Percentiles rank a stretch among this genome's conserved stretches.
These are phyloP conservation scores for Micropoecilia bifurca DNA, from an alignment of 2,797 vertebrate genomes.

Conservation along the genomic window DNA sequence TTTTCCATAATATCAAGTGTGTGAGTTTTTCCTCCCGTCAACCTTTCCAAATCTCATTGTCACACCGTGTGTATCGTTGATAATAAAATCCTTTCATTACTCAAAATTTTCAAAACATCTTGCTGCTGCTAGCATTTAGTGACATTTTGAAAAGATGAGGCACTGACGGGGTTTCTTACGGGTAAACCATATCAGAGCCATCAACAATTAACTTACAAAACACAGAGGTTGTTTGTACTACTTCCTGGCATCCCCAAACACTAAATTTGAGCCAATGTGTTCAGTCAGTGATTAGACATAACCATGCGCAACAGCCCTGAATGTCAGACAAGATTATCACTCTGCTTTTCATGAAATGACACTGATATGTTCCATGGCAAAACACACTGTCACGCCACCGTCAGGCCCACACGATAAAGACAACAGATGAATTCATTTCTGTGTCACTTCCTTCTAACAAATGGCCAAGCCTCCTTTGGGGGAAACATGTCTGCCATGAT, in stretches of 20 bases:
- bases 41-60: slow-evolving; percentile 65
- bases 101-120: slow-evolving; percentile 56
- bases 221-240: slow-evolving; percentile 66
- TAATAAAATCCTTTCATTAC: slow-evolving; percentile 70
- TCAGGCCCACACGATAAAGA: slow-evolving; percentile 31
- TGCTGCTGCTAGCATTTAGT: slow-evolving; percentile 70
- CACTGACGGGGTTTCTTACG: slow-evolving; percentile 45
- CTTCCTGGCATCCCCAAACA: slow-evolving; percentile 60
- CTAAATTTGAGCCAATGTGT: slow-evolving; percentile 61
- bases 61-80: slow-evolving; percentile 36
- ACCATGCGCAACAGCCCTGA: slow-evolving; percentile 56
- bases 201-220: slow-evolving; percentile 78
- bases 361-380: slow-evolving; percentile 54
- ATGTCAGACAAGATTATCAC: slow-evolving; percentile 74
- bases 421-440: slow-evolving; percentile 23
- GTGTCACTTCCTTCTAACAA: not conserved
- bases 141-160: slow-evolving; percentile 76
- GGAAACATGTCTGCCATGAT: not conserved
- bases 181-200: slow-evolving; percentile 68
- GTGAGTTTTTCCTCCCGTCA: slow-evolving; percentile 43
- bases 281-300: slow-evolving; percentile 73
- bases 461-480: not conserved
- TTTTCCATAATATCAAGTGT: slow-evolving; percentile 29
- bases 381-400: slow-evolving; percentile 23
- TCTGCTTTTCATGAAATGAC: slow-evolving; percentile 47